These are phyloP conservation scores for Gobius niger DNA, from an alignment of 2,113 vertebrate species.

Conservation along the genomic window DNA sequence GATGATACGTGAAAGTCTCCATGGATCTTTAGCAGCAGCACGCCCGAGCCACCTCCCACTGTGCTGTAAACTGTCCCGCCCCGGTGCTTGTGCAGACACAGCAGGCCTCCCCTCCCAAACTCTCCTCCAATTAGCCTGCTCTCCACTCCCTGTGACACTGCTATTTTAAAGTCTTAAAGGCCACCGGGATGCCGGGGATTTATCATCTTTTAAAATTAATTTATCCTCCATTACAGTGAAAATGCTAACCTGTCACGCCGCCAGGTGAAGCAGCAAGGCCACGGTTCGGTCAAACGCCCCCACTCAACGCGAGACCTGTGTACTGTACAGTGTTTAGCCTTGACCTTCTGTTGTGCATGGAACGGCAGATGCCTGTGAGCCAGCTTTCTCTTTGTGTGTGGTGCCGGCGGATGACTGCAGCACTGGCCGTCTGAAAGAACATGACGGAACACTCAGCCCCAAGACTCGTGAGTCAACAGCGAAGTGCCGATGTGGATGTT, in stretches of 20 bases:
- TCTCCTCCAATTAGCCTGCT: constrained; percentile 43
- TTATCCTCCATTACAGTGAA: constrained; percentile 41
- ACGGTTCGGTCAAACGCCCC: constrained; percentile 30
- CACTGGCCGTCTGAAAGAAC: constrained; percentile 26
- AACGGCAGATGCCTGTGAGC: constrained; percentile 28
- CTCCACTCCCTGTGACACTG: constrained; percentile 29
- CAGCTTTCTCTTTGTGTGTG: constrained; percentile 27
- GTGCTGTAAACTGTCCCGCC: constrained; percentile 41
- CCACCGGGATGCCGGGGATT: constrained; percentile 21
- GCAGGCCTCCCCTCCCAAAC: constrained; percentile 36
- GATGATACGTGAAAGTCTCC: constrained; percentile 11
- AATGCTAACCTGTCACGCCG: constrained; percentile 33
- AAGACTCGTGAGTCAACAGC: constrained; percentile 38
- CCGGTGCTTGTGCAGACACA: constrained; percentile 41
- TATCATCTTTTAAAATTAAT: constrained; percentile 36
- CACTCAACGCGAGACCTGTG: constrained; percentile 24
- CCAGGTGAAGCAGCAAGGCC: constrained; percentile 3
- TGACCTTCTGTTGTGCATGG: constrained; percentile 48
- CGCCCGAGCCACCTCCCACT: constrained; percentile 30
- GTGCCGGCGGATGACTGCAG: constrained; percentile 7
- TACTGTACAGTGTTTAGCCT: constrained; percentile 49
- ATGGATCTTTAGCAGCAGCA: constrained; percentile 26
- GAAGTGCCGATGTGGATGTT: constrained; percentile 24
- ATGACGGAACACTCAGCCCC: constrained; percentile 27
- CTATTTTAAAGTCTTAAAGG: constrained; percentile 32